Base-by-base conservation (phyloP, 2,888 invertebrate species). In the Meteorus colon region DNA sequence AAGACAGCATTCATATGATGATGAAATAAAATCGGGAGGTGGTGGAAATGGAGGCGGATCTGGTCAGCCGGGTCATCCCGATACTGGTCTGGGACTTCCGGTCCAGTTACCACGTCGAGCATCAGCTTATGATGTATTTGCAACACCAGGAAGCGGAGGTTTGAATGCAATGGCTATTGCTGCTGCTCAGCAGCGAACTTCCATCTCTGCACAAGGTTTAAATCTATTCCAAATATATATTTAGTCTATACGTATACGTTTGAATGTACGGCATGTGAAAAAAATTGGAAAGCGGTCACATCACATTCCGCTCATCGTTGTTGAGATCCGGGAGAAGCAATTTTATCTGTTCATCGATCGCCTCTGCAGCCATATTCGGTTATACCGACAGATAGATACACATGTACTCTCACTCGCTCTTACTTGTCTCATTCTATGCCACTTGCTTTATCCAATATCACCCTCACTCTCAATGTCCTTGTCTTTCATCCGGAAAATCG, bases 91-190 rank as follows among this genome's bases (percentile, higher is more conserved):
- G 10, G 93, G 93, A 29, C 92, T 95, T 69, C 95, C 96, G 16
- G 93, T 94, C 3, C 92, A 93, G 29, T 93, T 96, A 90, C 95
- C 96, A 0, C 92, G 96, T 85, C 93, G 95, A 84, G 95, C 95
- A 78, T 96, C 96, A 59, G 96, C 96, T 19, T 96, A 96, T 84
- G 96, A 96, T 85, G 95, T 96, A 16, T 96, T 95, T 83, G 93
- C 94, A 12, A 78, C 89, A 1, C 94, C 94, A 1, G 92, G 92
- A 71, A 85, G 90, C n/a, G 78, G 79, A 45, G 81, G 80, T 34
- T 81, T 86, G 6, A 86, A 84, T 60, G 81, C 86, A 55, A 89
- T 92, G 66, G 92, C 90, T 48, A 84, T 89, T 66, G 90, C 90
- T 6, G 86, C 85, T 31, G 84, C 88, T 24, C 86, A 86, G 81